Percentiles rank a stretch among this genome's conserved stretches.
phyloP scores from a whole-genome alignment of 2,797 vertebrate species.

The Xerus rutilus region DNA sequence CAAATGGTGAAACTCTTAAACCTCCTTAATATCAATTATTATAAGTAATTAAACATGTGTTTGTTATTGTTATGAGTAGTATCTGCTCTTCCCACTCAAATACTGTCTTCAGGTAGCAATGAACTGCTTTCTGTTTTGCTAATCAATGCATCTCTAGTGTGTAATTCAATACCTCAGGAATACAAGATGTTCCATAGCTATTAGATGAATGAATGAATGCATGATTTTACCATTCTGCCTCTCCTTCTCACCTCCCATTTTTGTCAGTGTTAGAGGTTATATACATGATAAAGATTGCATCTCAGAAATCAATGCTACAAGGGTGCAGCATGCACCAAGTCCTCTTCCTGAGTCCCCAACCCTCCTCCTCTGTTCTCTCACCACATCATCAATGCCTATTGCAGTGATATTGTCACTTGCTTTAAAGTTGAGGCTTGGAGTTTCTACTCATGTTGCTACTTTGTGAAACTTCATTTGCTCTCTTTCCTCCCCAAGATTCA shows the following conservation, averaged over 20 bases:
- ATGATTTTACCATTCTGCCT: neutral
- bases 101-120: neutral
- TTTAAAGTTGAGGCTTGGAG: neutral
- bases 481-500: neutral
- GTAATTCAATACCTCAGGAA: neutral
- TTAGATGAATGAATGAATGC: neutral
- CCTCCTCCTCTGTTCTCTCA: neutral
- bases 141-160: neutral
- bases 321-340: too few species aligned
- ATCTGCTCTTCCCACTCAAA: neutral
- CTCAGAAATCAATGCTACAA: too few species aligned
- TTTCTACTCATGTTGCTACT: neutral
- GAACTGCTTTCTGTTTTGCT: neutral
- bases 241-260: neutral
- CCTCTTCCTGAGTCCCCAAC: neutral
- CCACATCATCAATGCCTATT: neutral
- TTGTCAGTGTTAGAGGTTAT: neutral
- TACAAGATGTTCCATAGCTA: neutral
- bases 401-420: neutral
- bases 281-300: neutral
- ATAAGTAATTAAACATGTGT: neutral
- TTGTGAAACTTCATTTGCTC: neutral
- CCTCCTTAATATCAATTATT: neutral
- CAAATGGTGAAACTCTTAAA: neutral
- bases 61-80: neutral